Evolutionary conservation across 2,888 invertebrate genomes (phyloP).

Genomic region (Emmelina monodactyla): DNA sequence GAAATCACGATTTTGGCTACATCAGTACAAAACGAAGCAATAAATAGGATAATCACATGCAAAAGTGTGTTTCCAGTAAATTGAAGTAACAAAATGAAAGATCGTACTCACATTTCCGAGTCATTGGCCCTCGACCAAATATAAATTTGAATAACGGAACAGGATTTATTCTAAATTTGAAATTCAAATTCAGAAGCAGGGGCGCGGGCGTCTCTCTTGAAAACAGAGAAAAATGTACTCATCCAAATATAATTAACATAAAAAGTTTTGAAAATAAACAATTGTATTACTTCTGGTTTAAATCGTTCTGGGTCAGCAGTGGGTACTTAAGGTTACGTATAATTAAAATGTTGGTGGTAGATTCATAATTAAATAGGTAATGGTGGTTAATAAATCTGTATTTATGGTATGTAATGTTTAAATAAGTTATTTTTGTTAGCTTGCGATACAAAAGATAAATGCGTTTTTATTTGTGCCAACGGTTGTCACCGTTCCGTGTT

Average conservation of each 20-base stretch:
- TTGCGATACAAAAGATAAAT: too few species aligned
- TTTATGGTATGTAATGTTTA: too few species aligned
- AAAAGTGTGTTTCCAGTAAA: constrained; percentile 34
- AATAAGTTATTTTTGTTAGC: too few species aligned
- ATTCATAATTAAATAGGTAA: too few species aligned
- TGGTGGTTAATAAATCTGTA: too few species aligned
- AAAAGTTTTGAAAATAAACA: constrained; percentile 41
- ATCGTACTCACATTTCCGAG: constrained; percentile 47
- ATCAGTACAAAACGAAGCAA: too few species aligned
- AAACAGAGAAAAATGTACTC: constrained; percentile 42
- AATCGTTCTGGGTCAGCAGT: too few species aligned
- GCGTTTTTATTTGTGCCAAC: too few species aligned
- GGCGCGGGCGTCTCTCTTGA: constrained; percentile 35
- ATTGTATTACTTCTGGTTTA: constrained; percentile 25
- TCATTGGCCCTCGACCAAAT: constrained; percentile 46
- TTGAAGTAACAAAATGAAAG: constrained; percentile 38
- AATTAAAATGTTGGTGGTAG: too few species aligned
- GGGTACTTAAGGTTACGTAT: background rate
- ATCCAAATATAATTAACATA: constrained; percentile 51
- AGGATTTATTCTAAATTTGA: constrained; percentile 49
- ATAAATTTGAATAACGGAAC: constrained; percentile 47
- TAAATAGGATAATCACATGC: constrained; percentile 21
- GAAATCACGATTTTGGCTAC: too few species aligned
- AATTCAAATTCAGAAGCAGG: constrained; percentile 47
- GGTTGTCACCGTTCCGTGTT: too few species aligned